phyloP scores from a whole-genome alignment of 1,140 invertebrate genomes.

The Cyrtorhinus lividipennis region DNA sequence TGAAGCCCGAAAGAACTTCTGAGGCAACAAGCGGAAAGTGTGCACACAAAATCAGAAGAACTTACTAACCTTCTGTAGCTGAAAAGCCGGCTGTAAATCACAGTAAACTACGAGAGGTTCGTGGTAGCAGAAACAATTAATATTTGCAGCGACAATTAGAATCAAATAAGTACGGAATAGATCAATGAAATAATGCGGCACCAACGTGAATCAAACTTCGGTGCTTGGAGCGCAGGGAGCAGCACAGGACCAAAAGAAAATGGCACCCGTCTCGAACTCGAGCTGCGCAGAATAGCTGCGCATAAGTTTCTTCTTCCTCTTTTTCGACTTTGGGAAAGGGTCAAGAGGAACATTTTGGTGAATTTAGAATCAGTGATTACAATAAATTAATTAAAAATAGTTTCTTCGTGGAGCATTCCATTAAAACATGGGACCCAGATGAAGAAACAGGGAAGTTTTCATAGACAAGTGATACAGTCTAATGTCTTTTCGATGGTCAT shows the following conservation, averaged over 20 bases:
- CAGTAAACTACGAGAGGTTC: neutral
- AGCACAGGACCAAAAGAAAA: neutral
- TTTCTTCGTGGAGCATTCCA: too few relatives aligned
- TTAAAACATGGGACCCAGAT: too few relatives aligned
- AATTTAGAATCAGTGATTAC: too few relatives aligned
- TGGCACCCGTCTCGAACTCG: neutral
- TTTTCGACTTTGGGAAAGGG: too few relatives aligned
- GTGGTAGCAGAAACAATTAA: neutral
- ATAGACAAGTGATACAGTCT: too few relatives aligned
- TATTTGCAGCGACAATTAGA: neutral
- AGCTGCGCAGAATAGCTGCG: neutral
- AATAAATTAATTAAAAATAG: too few relatives aligned
- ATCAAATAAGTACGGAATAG: neutral
- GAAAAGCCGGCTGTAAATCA: neutral
- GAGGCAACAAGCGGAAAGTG: too few relatives aligned
- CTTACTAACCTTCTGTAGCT: neutral
- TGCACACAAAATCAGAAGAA: too few relatives aligned
- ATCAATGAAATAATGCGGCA: neutral
- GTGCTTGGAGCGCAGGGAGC: neutral
- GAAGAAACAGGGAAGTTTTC: too few relatives aligned
- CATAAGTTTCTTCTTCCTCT: neutral
- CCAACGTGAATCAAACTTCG: neutral
- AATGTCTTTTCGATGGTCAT: too few relatives aligned
- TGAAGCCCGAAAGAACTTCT: too few relatives aligned
- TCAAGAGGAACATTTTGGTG: too few relatives aligned